Percentiles rank a stretch among this genome's conserved stretches.
These are phyloP conservation scores for Mnemiopsis leidyi DNA, from an alignment of 37 sponge, comb jelly and placozoan genomes.

Conservation along the genomic window DNA sequence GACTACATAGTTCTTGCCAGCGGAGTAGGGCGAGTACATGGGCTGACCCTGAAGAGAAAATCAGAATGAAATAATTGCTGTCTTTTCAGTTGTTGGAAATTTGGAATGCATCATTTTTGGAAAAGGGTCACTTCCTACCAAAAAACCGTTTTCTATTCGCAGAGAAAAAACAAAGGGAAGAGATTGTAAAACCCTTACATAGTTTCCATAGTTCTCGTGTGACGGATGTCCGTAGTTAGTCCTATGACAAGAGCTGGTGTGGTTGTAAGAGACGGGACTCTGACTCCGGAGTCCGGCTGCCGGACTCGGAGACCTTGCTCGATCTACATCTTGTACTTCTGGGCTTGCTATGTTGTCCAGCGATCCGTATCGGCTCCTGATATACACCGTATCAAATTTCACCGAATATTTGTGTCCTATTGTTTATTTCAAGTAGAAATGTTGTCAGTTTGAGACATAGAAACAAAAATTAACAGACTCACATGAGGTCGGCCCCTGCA, in stretches of 20 bases:
- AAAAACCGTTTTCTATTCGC: too few relatives aligned
- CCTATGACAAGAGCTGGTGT: not conserved
- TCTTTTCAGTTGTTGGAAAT: too few relatives aligned
- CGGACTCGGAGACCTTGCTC: constrained; percentile 3
- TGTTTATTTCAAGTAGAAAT: not conserved
- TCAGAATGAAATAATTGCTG: too few relatives aligned
- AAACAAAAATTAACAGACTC: not conserved
- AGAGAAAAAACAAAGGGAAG: too few relatives aligned
- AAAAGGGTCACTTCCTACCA: too few relatives aligned
- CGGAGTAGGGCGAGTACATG: constrained; percentile 1
- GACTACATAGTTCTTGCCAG: not conserved
- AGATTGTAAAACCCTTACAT: too few relatives aligned
- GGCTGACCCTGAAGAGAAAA: not conserved
- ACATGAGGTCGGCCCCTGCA: constrained; percentile 16
- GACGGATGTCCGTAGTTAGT: not conserved
- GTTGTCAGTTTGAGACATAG: not conserved
- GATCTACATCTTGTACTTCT: not conserved
- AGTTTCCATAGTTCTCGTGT: not conserved
- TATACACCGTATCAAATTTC: not conserved
- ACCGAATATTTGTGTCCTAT: not conserved
- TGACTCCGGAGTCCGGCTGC: not conserved
- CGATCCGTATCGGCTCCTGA: constrained; percentile 45
- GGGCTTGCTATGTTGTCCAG: constrained; percentile 35
- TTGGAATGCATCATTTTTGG: too few relatives aligned
- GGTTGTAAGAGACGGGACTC: not conserved